These are phyloP conservation scores for Melanotaenia duboulayi DNA, from an alignment of 2,113 vertebrate species.

Conservation along the genomic window DNA sequence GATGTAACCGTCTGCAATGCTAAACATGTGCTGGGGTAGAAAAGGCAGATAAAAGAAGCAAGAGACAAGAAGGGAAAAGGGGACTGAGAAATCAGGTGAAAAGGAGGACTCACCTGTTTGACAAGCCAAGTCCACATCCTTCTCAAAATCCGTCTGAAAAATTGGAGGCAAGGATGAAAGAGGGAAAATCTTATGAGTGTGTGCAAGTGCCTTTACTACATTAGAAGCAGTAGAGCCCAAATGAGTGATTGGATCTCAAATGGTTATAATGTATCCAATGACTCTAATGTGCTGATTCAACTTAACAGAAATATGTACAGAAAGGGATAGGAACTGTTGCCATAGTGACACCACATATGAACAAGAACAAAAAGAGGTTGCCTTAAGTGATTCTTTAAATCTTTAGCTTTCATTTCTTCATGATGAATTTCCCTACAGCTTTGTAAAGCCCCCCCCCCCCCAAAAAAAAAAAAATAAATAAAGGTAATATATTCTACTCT, in stretches of 20 bases:
- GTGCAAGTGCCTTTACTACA: slow-evolving; percentile 12
- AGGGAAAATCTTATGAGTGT: slow-evolving; percentile 40
- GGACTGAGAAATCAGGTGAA: slow-evolving; percentile 15
- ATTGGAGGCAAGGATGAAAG: slow-evolving; percentile 33
- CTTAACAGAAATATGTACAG: no score
- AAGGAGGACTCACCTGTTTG: slow-evolving; percentile 90
- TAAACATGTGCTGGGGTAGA: slow-evolving; percentile 26
- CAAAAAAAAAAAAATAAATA: slow-evolving; percentile 1
- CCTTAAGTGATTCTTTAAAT: slow-evolving; percentile 2
- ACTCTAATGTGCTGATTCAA: slow-evolving; percentile 20
- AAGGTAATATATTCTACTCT: neutral
- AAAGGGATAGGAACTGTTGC: slow-evolving; percentile 32
- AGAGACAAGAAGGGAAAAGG: neutral
- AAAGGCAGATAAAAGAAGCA: slow-evolving; percentile 12
- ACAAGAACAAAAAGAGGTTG: slow-evolving; percentile 17
- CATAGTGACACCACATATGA: slow-evolving; percentile 23
- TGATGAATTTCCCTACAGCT: neutral
- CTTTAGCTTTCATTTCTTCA: slow-evolving; percentile 17
- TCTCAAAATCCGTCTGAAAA: slow-evolving; percentile 98
- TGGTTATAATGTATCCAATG: slow-evolving; percentile 26
- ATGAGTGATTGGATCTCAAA: slow-evolving; percentile 40
- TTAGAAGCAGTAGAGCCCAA: slow-evolving; percentile 10
- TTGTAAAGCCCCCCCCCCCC: neutral
- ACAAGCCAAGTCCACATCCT: slow-evolving; percentile 98
- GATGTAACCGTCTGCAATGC: slow-evolving; percentile 28